Evolutionary conservation across 2,113 vertebrate genomes (phyloP).

Genomic region (Psittacara wagleri): DNA sequence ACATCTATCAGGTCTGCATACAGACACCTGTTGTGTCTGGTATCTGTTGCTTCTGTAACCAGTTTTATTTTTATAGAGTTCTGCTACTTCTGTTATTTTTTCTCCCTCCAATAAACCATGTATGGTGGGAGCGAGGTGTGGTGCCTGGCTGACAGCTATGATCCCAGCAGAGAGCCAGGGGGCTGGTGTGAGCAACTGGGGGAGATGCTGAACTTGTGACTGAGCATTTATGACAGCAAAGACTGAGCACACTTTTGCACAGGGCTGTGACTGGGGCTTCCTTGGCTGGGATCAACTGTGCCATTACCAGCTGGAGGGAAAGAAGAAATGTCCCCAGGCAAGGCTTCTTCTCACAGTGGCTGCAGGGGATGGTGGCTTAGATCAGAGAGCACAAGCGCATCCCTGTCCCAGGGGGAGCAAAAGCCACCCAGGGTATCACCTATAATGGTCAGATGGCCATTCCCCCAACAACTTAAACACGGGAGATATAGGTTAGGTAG

Average conservation of each 20-base stretch:
- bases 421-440: neutral
- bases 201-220: neutral
- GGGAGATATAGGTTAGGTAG: neutral
- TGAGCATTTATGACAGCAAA: neutral
- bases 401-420: neutral
- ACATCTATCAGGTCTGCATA: neutral
- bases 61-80: neutral
- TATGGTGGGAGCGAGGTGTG: neutral
- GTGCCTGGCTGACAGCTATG: neutral
- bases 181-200: neutral
- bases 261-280: neutral
- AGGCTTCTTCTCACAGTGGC: neutral
- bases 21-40: neutral
- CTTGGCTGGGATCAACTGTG: neutral
- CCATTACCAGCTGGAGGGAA: neutral
- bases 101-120: neutral
- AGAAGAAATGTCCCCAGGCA: neutral
- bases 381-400: neutral
- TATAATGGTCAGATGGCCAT: neutral
- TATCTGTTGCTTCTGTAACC: neutral
- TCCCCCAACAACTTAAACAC: neutral
- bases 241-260: neutral
- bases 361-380: neutral
- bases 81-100: neutral
- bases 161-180: accelerated